Conservation (phyloP, 2,113 vertebrate species). For the Pipra filicauda region DNA sequence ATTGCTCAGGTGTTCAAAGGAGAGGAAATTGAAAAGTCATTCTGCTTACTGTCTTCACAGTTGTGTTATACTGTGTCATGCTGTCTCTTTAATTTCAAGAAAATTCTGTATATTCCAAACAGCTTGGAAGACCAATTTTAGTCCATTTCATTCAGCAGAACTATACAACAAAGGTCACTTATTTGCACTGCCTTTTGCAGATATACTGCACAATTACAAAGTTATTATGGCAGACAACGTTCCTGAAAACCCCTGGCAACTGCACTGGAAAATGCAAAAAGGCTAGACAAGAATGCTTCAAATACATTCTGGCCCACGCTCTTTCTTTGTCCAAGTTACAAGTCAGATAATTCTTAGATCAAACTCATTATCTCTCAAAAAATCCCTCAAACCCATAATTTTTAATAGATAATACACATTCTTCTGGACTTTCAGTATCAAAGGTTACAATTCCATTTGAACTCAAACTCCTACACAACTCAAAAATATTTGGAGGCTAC, state of each 20-base stretch:
- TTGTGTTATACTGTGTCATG: neutral
- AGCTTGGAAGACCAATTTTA: neutral
- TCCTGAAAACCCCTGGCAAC: neutral
- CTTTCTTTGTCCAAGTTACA: neutral
- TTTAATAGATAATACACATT: neutral
- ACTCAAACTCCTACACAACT: neutral
- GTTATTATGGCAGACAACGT: neutral
- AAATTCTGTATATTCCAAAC: neutral
- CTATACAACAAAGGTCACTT: neutral
- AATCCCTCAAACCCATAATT: neutral
- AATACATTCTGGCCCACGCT: neutral
- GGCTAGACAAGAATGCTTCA: neutral
- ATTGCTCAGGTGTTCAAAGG: neutral
- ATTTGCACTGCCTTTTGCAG: neutral
- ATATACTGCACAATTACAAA: neutral
- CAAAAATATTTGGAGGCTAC: neutral
- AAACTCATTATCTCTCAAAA: neutral
- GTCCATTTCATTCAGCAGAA: neutral
- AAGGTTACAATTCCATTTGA: neutral
- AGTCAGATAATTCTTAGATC: neutral
- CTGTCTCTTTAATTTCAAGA: neutral
- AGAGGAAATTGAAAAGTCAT: neutral
- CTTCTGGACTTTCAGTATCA: neutral
- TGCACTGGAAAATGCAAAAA: neutral
- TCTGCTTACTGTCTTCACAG: neutral